These are phyloP conservation scores for Halocynthia roretzi DNA, from an alignment of 23 tunicate genomes.

Conservation along the genomic window DNA sequence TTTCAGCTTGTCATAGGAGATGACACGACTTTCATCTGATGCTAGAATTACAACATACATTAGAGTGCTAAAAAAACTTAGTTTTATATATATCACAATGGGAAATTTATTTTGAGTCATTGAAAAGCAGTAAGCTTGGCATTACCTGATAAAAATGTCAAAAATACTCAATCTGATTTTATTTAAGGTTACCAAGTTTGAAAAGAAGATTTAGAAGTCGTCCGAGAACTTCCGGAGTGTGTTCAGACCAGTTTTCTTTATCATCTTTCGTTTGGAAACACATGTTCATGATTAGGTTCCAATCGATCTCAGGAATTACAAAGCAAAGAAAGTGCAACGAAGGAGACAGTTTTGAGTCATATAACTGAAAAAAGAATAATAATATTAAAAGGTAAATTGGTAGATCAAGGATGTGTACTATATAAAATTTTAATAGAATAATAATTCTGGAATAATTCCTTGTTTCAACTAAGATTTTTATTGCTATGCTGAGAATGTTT, in stretches of 20 bases:
- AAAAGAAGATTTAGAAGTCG: slow-evolving; percentile 40
- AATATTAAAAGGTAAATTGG: background rate
- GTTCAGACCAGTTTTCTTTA: slow-evolving; percentile 20
- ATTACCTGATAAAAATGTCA: too few species aligned
- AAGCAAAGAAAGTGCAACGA: slow-evolving; percentile 42
- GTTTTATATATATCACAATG: too few species aligned
- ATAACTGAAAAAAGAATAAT: slow-evolving; percentile 19
- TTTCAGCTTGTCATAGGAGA: slow-evolving; percentile 12
- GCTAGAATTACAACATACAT: background rate
- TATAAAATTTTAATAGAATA: too few species aligned
- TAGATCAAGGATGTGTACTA: too few species aligned
- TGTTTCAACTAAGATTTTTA: too few species aligned
- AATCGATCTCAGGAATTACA: slow-evolving; percentile 43
- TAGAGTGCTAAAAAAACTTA: too few species aligned
- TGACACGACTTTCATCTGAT: slow-evolving; percentile 14
- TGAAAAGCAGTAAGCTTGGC: too few species aligned
- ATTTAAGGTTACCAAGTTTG: slow-evolving; percentile 21
- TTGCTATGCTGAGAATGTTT: too few species aligned
- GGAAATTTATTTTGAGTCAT: too few species aligned
- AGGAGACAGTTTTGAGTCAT: slow-evolving; percentile 19
- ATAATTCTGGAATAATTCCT: background rate
- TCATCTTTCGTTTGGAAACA: slow-evolving; percentile 18
- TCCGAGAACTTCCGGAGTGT: slow-evolving; percentile 49
- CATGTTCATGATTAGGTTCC: slow-evolving; percentile 48
- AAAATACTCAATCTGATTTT: too few species aligned